Conservation (phyloP, 2,888 invertebrate species). For the Philhelius pedissequus region DNA sequence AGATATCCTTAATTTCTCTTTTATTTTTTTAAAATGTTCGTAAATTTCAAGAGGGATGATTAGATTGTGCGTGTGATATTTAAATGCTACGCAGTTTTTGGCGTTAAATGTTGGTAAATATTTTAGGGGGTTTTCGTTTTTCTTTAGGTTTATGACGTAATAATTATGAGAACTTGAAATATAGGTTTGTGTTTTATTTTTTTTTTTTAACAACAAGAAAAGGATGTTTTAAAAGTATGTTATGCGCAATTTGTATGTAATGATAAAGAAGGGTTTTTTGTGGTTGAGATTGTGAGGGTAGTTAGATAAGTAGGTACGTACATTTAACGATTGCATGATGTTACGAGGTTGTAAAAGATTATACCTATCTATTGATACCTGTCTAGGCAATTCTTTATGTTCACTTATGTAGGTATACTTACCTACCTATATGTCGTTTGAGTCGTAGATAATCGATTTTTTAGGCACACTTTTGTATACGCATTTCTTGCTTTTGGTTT, state of each 20-base stretch:
- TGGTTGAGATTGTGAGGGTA: not conserved
- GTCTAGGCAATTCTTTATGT: too few relatives aligned
- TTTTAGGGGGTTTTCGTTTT: not conserved
- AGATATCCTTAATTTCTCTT: not conserved
- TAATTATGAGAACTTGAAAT: not conserved
- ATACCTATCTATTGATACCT: too few relatives aligned
- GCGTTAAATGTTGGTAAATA: not conserved
- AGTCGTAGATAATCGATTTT: too few relatives aligned
- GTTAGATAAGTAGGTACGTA: not conserved
- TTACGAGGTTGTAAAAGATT: not conserved
- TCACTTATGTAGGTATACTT: too few relatives aligned
- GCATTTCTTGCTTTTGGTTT: too few relatives aligned
- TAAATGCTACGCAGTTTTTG: constrained; percentile 44
- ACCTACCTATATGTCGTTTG: too few relatives aligned
- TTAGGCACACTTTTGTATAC: too few relatives aligned
- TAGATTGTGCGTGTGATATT: not conserved
- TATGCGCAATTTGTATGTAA: not conserved
- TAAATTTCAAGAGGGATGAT: constrained; percentile 13
- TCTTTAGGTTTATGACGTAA: constrained; percentile 26
- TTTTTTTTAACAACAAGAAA: not conserved
- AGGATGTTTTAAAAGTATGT: not conserved
- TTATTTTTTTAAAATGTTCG: not conserved
- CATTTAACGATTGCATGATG: not conserved
- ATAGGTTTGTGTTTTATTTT: not conserved
- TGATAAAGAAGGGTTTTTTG: not conserved